Base-by-base conservation (phyloP, 2,113 vertebrate species). In the Petroica traversi region DNA sequence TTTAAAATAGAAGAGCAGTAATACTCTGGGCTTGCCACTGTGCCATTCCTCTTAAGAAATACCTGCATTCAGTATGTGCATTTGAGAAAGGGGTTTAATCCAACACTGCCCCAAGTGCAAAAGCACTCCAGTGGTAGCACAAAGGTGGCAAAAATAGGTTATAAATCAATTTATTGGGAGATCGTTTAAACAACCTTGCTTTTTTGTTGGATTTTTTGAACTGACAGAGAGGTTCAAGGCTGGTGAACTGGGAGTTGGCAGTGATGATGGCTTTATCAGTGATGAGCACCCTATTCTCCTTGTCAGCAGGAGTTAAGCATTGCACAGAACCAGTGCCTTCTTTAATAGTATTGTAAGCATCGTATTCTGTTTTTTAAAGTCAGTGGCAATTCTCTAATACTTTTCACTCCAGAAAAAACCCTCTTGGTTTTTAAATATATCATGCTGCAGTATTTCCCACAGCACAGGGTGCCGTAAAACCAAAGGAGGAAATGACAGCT, bases 1-100 rank as follows among this genome's bases (percentile, higher is more conserved):
- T 86, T 85, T 59, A 17, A 58, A 79, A 48, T 16, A 63, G 78
- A 76, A 69, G 40, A 67, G 29, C 33, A n/a, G 34, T 68, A 73
- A 29, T 38, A 41, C 20, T 48, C 46, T 51, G 74, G 43, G 31
- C 40, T 33, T 55, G 64, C 33, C 69, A n/a, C 57, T 59, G 24
- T 87, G 66, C 40, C 12, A 2, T 95, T 94, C 29, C 28, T 51
- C 52, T 52, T 80, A 25, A 72, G 45, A 81, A 77, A 52, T 13
- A 46, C 0, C 36, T 31, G 0, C 46, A 20, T 62, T 69, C 40
- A 51, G 16, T 36, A 7, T 3, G 1, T 72, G 51, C 5, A 0
- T 89, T 89, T 71, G 67, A 68, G 64, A 38, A 71, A 61, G 55
- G 10, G 12, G n/a, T 62, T 83, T 82, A 68, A 62, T 72, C 31